phyloP scores from a whole-genome alignment of 2,888 invertebrate species.

The Cataglyphis altisquamis region DNA sequence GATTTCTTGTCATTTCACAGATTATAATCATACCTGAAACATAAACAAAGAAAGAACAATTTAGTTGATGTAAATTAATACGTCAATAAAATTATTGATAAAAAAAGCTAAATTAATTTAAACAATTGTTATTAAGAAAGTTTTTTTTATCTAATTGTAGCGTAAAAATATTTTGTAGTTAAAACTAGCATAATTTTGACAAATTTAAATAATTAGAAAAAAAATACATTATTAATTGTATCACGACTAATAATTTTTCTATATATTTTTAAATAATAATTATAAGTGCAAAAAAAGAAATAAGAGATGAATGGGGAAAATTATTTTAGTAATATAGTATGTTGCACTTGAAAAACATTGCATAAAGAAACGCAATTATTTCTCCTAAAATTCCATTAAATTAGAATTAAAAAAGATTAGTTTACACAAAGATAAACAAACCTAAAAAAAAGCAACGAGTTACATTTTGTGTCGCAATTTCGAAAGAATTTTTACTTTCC shows the following conservation, averaged over 20 bases:
- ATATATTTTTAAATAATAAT: neutral
- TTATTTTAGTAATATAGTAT: neutral
- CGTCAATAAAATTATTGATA: neutral
- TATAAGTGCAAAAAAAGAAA: neutral
- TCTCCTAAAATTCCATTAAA: neutral
- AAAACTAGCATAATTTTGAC: too few species aligned
- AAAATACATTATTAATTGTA: neutral
- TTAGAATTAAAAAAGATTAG: neutral
- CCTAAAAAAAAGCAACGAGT: neutral
- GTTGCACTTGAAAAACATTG: neutral
- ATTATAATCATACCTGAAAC: slow-evolving; percentile 35
- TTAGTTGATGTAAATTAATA: neutral
- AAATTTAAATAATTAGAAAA: too few species aligned
- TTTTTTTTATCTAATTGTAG: neutral
- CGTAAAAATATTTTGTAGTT: too few species aligned
- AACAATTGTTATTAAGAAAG: neutral
- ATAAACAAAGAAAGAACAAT: slow-evolving; percentile 1
- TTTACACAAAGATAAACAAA: neutral
- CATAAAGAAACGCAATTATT: neutral
- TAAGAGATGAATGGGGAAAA: neutral
- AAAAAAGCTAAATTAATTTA: neutral
- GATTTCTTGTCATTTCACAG: neutral
- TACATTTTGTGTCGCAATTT: slow-evolving; percentile 15
- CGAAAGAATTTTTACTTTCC: slow-evolving; percentile 39
- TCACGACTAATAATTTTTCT: neutral